These are phyloP conservation scores for Solenopsis invicta DNA, from an alignment of 1,140 invertebrate genomes.

Conservation along the genomic window DNA sequence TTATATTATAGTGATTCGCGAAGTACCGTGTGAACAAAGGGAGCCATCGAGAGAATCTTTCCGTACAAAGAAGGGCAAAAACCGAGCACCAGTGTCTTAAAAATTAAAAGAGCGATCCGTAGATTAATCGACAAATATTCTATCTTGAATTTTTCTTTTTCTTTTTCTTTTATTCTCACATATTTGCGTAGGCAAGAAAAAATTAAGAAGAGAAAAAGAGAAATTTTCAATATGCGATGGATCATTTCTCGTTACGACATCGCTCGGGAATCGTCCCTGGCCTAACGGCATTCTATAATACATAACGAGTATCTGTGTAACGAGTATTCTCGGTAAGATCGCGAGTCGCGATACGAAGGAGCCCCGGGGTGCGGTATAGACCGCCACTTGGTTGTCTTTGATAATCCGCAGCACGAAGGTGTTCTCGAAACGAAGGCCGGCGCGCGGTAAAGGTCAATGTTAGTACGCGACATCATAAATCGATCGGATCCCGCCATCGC, in stretches of 20 bases:
- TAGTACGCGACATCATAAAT: conserved; percentile 64
- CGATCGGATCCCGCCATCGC: conserved; percentile 51
- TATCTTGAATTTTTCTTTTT: background rate
- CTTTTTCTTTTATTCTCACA: background rate
- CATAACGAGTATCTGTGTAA: conserved; percentile 27
- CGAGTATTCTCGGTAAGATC: conserved; percentile 5
- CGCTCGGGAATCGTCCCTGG: background rate
- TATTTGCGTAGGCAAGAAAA: background rate
- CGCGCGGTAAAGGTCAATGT: conserved; percentile 65
- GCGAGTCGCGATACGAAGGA: conserved; percentile 8
- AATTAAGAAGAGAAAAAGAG: background rate
- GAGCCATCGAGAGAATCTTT: conserved; percentile 28
- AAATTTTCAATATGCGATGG: background rate
- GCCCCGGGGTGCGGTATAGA: background rate
- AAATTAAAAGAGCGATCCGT: background rate
- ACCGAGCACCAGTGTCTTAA: conserved; percentile 14
- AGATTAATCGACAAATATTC: too few species aligned
- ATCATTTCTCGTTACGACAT: background rate
- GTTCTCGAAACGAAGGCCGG: conserved; percentile 27
- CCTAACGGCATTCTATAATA: conserved; percentile 25
- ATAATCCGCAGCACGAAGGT: conserved; percentile 2
- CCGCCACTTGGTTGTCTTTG: background rate
- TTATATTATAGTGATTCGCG: conserved; percentile 70
- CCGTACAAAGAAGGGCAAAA: conserved; percentile 42
- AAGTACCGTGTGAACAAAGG: conserved; percentile 54